Base-by-base conservation (phyloP, 1,140 invertebrate species). In the Megalonaias nervosa region DNA sequence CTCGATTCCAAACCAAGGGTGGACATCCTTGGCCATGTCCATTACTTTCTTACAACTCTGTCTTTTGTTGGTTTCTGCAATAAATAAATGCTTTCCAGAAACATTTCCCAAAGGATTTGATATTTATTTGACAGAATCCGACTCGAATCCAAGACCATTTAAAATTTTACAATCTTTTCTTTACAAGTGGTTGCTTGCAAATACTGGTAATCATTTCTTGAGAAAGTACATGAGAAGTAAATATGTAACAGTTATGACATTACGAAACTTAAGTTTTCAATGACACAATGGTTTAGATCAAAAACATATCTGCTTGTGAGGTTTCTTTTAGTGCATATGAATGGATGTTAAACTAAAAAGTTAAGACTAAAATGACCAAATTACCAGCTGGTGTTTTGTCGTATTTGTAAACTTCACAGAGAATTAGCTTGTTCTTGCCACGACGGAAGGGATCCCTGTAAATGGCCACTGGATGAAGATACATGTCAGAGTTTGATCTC, bases 1-100 rank as follows among this genome's bases (percentile, higher is more conserved):
- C 84, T 95, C 94, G 85, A 94, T 98, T 2, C 98, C 98, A 88
- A 99, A 99, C 97, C 97, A 99, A 0, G 98, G 97, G 74, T 96
- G 93, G 11, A 94, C 92, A 31, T 94, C 94, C 61, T 94, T 94
- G 2, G 94, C 95, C 73, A 93, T 92, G 58, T 95, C 87, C 93
- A 93, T 93, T 0, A 94, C 94, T 76, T 96, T 94, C 9, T 94
- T 92, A 87, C 96, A 97, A 2, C 91, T 90, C 70, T 93, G 88
- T 66, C 97, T 93, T 80, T 96, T 93, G 89, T 98, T 99, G 15
- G 95, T 95, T 65, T 89, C 89, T 90, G 80, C 69, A 84, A 48
- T 11, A 48, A 48, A 48, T 48, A 48, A 48, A 48, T 48, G 6
- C 6, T 48, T 48, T 48, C 4, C 0, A 48, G 38, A 11, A 48